phyloP scores from a whole-genome alignment of 2,113 vertebrate species.

The Cichladusa arquata region DNA sequence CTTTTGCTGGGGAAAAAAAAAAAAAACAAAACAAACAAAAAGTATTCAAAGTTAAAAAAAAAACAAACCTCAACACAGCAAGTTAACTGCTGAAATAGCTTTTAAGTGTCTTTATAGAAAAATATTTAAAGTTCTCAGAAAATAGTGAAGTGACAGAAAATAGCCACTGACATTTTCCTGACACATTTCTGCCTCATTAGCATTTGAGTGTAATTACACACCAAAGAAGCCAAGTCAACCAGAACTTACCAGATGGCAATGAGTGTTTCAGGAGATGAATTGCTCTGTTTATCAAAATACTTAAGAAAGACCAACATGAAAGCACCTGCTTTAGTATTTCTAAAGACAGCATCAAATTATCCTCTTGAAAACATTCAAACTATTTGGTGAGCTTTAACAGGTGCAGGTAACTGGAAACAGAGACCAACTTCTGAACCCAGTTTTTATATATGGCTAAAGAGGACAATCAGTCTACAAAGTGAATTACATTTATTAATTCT shows the following conservation, averaged over 20 bases:
- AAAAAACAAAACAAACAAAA: background rate
- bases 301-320: background rate
- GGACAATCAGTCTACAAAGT: background rate
- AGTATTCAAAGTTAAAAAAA: background rate
- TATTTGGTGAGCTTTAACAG: background rate
- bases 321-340: background rate
- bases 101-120: background rate
- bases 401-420: background rate
- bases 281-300: background rate
- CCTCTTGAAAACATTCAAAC: background rate
- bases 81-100: background rate
- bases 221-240: background rate
- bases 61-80: accelerated
- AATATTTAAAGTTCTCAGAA: background rate
- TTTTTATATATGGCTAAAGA: background rate
- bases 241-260: background rate
- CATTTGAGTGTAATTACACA: background rate
- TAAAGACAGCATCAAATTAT: background rate
- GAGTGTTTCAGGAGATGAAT: background rate
- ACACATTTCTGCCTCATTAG: background rate
- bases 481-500: background rate
- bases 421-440: background rate
- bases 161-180: background rate
- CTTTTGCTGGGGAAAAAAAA: background rate
- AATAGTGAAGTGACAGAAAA: background rate